phyloP scores from a whole-genome alignment of 2,113 vertebrate genomes.

The Siniperca chuatsi region DNA sequence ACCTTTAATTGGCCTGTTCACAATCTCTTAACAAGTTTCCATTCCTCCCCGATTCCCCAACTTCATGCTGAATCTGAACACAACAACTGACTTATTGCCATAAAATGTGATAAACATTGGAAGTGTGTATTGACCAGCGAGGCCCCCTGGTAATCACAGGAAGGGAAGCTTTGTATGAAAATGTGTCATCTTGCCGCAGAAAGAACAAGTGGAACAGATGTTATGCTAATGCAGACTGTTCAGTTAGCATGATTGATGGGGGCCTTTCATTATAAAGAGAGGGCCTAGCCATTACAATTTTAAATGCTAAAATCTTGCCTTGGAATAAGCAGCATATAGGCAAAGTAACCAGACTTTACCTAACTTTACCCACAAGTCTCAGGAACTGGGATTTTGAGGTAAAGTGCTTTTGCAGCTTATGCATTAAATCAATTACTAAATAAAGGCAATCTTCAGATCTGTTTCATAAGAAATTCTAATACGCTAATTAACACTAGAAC shows the following conservation, averaged over 20 bases:
- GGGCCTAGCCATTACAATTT: conserved; percentile 32
- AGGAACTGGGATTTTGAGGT: too few relatives aligned
- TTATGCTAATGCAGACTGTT: conserved; percentile 70
- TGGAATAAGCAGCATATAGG: conserved; percentile 30
- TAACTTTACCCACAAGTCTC: too few relatives aligned
- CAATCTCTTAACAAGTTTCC: conserved; percentile 25
- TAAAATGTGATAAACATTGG: conserved; percentile 32
- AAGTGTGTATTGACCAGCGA: conserved; percentile 36
- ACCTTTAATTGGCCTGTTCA: conserved; percentile 42
- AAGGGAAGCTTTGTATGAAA: conserved; percentile 48
- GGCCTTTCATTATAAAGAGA: conserved; percentile 37
- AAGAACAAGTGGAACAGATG: conserved; percentile 73
- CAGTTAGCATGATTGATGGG: conserved; percentile 63
- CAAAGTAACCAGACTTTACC: neutral
- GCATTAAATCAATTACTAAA: too few relatives aligned
- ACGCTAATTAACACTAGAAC: too few relatives aligned
- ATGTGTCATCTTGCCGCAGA: conserved; percentile 36
- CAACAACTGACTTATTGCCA: conserved; percentile 32
- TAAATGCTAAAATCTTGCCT: conserved; percentile 29
- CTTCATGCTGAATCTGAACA: neutral
- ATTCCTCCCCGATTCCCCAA: neutral
- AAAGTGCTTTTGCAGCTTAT: too few relatives aligned
- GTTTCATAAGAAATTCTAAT: too few relatives aligned
- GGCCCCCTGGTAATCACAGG: conserved; percentile 13
- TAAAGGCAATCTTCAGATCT: too few relatives aligned